These are phyloP conservation scores for Drosophila aff. DNA, from an alignment of 1,140 invertebrate genomes.

Conservation along the genomic window DNA sequence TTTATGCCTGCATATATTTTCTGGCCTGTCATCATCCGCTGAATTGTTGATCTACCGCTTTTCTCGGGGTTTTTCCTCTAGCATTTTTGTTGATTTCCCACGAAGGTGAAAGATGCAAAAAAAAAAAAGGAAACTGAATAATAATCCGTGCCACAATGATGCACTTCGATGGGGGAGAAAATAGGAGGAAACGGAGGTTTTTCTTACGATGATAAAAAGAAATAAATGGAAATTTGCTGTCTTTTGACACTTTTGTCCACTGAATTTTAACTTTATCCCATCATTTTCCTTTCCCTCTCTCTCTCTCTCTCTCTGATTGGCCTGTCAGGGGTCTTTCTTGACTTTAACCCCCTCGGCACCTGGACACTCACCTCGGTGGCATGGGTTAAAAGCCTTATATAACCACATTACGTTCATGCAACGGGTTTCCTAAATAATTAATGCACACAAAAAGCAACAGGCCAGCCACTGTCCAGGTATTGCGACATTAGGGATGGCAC, in stretches of 20 bases:
- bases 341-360: slow-evolving; percentile 4
- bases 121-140: slow-evolving; percentile 5
- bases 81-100: slow-evolving; percentile 31
- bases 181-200: not conserved
- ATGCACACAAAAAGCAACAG: slow-evolving; percentile 65
- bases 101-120: not conserved
- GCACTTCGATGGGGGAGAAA: not conserved
- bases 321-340: slow-evolving; percentile 16
- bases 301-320: slow-evolving; percentile 2
- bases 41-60: slow-evolving; percentile 32
- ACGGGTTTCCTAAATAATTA: slow-evolving; percentile 67
- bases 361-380: not conserved
- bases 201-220: slow-evolving; percentile 1
- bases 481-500: not conserved
- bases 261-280: not conserved
- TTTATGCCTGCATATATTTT: slow-evolving; percentile 9
- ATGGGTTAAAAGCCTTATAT: slow-evolving; percentile 63
- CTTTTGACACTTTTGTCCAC: slow-evolving; percentile 40
- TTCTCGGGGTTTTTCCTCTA: not conserved
- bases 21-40: slow-evolving; percentile 6
- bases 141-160: slow-evolving; percentile 14
- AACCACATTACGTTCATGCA: slow-evolving; percentile 68
- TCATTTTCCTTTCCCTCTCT: not conserved
- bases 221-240: not conserved
- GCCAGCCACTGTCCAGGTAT: slow-evolving; percentile 18